Percentiles rank a stretch among this genome's conserved stretches.
These are phyloP conservation scores for Lophotis ruficrista DNA, from an alignment of 2,113 vertebrate species.

Conservation along the genomic window DNA sequence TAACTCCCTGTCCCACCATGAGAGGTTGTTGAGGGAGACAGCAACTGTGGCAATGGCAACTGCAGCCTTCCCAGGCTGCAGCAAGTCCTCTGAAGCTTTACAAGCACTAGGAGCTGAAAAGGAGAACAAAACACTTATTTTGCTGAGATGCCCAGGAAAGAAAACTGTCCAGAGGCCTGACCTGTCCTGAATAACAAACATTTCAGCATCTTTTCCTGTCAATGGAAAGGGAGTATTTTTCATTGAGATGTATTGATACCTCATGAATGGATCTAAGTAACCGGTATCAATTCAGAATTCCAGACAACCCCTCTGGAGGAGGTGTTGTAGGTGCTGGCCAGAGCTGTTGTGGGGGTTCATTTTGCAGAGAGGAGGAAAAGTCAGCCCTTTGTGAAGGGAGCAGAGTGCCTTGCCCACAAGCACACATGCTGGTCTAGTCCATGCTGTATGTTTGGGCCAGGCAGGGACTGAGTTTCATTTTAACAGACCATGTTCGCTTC, in stretches of 20 bases:
- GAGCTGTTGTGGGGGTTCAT: not conserved
- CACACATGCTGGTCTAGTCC: rapidly evolving
- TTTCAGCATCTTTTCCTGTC: not conserved
- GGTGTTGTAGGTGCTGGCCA: not conserved
- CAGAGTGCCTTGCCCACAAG: not conserved
- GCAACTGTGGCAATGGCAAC: not conserved
- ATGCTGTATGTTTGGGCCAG: not conserved
- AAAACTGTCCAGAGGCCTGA: not conserved
- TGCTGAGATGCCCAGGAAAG: not conserved
- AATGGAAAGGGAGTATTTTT: not conserved
- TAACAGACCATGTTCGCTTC: not conserved
- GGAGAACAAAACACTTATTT: not conserved
- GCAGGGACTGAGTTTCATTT: not conserved
- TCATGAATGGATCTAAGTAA: not conserved
- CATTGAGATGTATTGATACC: not conserved
- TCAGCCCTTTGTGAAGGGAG: not conserved
- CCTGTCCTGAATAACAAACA: not conserved
- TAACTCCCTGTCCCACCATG: rapidly evolving
- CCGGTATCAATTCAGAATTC: not conserved
- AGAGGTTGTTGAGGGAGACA: not conserved
- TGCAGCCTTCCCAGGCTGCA: not conserved
- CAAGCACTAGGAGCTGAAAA: not conserved
- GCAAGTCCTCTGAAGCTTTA: not conserved
- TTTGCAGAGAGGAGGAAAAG: not conserved
- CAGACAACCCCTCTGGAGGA: not conserved